Conservation (phyloP, 1,140 invertebrate genomes). For the Teleopsis dalmanni region DNA sequence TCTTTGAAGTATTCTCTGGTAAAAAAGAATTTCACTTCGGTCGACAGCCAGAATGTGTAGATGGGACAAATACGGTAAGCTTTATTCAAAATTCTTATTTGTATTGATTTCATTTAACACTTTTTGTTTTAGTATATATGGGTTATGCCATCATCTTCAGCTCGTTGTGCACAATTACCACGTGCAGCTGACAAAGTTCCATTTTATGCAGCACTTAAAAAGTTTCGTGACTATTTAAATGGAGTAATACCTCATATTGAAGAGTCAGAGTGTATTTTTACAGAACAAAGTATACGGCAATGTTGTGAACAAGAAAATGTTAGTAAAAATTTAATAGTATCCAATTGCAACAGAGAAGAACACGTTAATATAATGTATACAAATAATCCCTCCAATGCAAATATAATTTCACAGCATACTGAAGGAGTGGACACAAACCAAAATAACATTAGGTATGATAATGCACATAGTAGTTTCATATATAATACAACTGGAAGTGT, state of each 20-base stretch:
- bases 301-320: constrained; percentile 48
- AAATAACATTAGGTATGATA: not conserved
- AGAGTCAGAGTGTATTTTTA: constrained; percentile 88
- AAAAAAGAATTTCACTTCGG: constrained; percentile 97
- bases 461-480: not conserved
- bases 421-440: not conserved
- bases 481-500: not conserved
- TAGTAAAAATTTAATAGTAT: constrained; percentile 38
- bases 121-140: constrained; percentile 74
- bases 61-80: constrained; percentile 89
- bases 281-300: constrained; percentile 63
- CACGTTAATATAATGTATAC: no score
- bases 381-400: no score
- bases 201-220: constrained; percentile 90
- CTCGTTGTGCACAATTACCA: constrained; percentile 89
- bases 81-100: not conserved
- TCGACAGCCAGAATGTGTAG: constrained; percentile 84
- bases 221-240: constrained; percentile 90
- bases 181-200: constrained; percentile 94
- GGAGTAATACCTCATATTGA: constrained; percentile 80
- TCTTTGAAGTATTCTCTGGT: constrained; percentile 94
- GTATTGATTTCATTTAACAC: not conserved
- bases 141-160: constrained; percentile 97
- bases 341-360: not conserved
- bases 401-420: not conserved